phyloP scores from a whole-genome alignment of 1,140 invertebrate species.

The Druon quercuslanigerum region DNA sequence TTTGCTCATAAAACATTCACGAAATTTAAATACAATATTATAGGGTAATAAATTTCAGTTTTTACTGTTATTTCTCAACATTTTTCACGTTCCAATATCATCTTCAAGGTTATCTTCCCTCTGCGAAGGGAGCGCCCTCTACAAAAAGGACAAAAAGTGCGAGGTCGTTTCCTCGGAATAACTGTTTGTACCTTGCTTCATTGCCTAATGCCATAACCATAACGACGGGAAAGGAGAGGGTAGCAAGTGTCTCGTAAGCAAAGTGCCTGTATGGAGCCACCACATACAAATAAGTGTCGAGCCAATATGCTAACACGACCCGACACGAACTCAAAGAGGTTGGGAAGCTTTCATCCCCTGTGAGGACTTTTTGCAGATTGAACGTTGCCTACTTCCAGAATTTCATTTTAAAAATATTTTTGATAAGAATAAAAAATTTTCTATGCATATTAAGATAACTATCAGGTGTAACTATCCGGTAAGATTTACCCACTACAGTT shows the following conservation, averaged over 20 bases:
- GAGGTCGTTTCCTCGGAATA: slow-evolving; percentile 64
- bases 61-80: background rate
- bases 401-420: background rate
- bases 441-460: no score
- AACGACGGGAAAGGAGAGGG: slow-evolving; percentile 59
- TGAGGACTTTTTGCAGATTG: slow-evolving; percentile 7
- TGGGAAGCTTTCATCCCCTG: slow-evolving; percentile 25
- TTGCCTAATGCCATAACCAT: slow-evolving; percentile 69
- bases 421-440: background rate
- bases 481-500: no score
- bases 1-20: background rate
- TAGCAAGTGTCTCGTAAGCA: slow-evolving; percentile 31
- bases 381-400: background rate
- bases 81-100: slow-evolving; percentile 29
- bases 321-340: slow-evolving; percentile 9
- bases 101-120: slow-evolving; percentile 38
- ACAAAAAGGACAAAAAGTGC: slow-evolving; percentile 45
- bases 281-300: slow-evolving; percentile 14
- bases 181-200: slow-evolving; percentile 67
- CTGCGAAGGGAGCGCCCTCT: slow-evolving; percentile 39
- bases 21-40: background rate
- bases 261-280: slow-evolving; percentile 21
- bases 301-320: slow-evolving; percentile 22
- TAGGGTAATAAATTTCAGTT: background rate
- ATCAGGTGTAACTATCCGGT: no score